phyloP scores from a whole-genome alignment of 2,888 invertebrate species.

The Drosophila merina region DNA sequence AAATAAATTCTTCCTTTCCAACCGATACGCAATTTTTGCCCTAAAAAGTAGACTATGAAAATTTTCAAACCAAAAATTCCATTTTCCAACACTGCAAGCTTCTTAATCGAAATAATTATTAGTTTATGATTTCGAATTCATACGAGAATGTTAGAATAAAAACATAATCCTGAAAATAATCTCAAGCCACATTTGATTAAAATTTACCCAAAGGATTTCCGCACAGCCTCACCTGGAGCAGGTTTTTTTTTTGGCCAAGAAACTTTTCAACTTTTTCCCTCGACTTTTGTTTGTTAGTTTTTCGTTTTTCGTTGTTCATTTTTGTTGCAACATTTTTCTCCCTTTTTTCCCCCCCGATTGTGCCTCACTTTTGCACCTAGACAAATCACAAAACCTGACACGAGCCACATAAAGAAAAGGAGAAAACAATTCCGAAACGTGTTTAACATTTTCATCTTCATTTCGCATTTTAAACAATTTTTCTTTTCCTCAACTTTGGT shows the following conservation, averaged over 20 bases:
- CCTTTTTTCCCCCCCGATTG: slow-evolving; percentile 9
- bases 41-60: neutral
- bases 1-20: neutral
- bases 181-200: neutral
- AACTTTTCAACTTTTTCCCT: slow-evolving; percentile 26
- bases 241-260: slow-evolving; percentile 2
- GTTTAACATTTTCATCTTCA: slow-evolving; percentile 74
- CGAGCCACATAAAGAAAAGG: slow-evolving; percentile 34
- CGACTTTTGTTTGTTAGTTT: slow-evolving; percentile 45
- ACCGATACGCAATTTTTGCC: neutral
- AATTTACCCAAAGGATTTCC: slow-evolving; percentile 14
- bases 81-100: too few relatives aligned
- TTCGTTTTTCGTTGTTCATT: slow-evolving; percentile 12
- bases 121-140: too few relatives aligned
- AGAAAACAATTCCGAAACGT: slow-evolving; percentile 56
- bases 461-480: slow-evolving; percentile 74
- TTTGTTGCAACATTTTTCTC: slow-evolving; percentile 29
- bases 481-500: slow-evolving; percentile 61
- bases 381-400: slow-evolving; percentile 63
- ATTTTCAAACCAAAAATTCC: too few relatives aligned
- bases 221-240: slow-evolving; percentile 5
- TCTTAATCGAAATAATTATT: too few relatives aligned
- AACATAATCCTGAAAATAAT: neutral
- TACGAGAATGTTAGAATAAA: neutral
- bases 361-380: slow-evolving; percentile 40